Base-by-base conservation (phyloP, 2,797 vertebrate species). In the Macroramphosus scolopax region DNA sequence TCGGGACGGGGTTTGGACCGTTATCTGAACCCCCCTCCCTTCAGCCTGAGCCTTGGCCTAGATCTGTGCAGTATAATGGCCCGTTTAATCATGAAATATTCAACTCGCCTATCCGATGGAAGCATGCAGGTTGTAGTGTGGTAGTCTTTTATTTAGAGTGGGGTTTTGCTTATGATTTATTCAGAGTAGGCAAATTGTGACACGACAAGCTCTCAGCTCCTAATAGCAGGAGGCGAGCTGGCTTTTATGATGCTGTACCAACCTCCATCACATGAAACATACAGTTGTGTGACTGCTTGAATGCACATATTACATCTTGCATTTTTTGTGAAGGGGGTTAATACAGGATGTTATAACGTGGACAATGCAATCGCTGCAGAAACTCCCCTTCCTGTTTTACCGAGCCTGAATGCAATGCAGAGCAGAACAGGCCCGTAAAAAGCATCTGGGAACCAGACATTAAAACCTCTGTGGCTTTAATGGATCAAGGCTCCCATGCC, bases 11-110 rank as follows among this genome's bases (percentile, higher is more conserved):
- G 71, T 77, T 86, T 79, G 77, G 68, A 87, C 86, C 83, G 82
- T 88, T 88, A 84, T 82, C 80, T 71, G 77, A 77, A 39, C 64
- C 72, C 75, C 78, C 64, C 58, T 37, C 51, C 49, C 42, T 60
- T 34, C 49, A 69, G 60, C 79, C 64, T 42, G 81, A 80, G 77
- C 77, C 63, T 59, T 85, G 88, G 76, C 87, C 87, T 89, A 87
- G 82, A 86, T 90, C 84, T 51, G 36, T 67, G 55, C 47, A 53
- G 62, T 80, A 78, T 83, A 81, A 84, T 85, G 75, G 70, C 75
- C 51, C 49, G 64, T 79, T 81, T 81, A 83, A 72, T 69, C 82
- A 86, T 91, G 66, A 87, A 91, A 89, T 83, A 89, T 90, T 89
- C 72, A 90, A 51, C 53, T 51, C 43, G 35, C 68, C 65, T 71